Evolutionary conservation across 2,797 vertebrate species (phyloP), one percentile per base, ranked within the genome.

Genomic region (Choloepus didactylus): DNA sequence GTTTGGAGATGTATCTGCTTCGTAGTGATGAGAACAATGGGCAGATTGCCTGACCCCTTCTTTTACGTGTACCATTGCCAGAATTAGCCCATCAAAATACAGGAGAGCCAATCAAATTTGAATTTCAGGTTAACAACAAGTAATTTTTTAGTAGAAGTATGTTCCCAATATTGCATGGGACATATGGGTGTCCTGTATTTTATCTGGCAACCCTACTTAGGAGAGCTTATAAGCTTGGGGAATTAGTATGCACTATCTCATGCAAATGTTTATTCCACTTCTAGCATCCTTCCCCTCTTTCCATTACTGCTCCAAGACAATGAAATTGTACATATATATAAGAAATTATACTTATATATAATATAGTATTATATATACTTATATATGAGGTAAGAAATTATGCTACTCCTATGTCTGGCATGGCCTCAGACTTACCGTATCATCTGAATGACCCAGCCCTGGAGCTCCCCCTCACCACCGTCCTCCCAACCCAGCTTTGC

Each of bases 101-200:
- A 46, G 49, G 25, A 9, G 64, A 16, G 31, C 38, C 21, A 23
- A 59, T 72, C 82, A 41, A 31, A 31, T 76, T 21, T 77, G 6
- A 64, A 94, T 90, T 41, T 73, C 60, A 83, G 87, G 14, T 51
- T 54, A 88, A 80, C 46, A 41, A 6, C 38, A 84, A n/a, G 14
- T 62, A 62, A 3, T 31, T 23, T 64, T 66, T 85, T 67, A 66
- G 10, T 46, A 0, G 62, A 72, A 38, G 1, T 35, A 6, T 54
- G 9, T 18, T 3, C 21, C n/a, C 21, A 19, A 6, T 21, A 31
- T 19, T 80, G 18, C 51, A 6, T 5, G 14, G 51, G 10, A 23
- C 6, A 1, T 46, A 9, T 44, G 27, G 38, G n/a, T 4, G 35
- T 31, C 35, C 56, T 51, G n/a, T 60, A 27, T 59, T 29, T 83